Evolutionary conservation across 1,140 invertebrate species (phyloP).

Genomic region (Ips typographus): DNA sequence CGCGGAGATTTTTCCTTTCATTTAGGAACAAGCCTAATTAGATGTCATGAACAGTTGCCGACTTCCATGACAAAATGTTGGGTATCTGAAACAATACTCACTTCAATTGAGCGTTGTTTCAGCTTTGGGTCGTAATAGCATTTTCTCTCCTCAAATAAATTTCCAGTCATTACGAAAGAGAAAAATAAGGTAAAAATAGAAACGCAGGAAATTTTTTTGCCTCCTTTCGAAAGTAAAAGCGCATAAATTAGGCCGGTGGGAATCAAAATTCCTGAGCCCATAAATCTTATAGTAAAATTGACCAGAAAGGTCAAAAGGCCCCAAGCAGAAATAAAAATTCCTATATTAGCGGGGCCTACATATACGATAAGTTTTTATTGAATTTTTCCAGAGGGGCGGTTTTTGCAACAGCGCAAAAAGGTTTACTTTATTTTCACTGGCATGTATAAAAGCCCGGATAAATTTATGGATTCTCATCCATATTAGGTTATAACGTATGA

Average conservation of each 20-base stretch:
- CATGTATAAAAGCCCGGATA: neutral
- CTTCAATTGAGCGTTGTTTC: too few species aligned
- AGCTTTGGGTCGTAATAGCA: too few species aligned
- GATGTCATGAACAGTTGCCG: too few species aligned
- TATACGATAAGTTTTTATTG: conserved; percentile 5
- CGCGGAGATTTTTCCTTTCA: too few species aligned
- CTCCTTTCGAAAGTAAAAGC: conserved; percentile 6
- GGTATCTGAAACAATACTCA: too few species aligned
- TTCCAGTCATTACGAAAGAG: too few species aligned
- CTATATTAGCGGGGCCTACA: conserved; percentile 6
- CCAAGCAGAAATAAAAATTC: conserved; percentile 19
- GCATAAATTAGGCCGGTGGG: conserved; percentile 10
- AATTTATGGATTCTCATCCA: conserved; percentile 5
- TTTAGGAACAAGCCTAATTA: too few species aligned
- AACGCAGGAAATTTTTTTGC: neutral
- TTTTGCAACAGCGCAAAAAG: conserved; percentile 4
- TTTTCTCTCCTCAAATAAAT: too few species aligned
- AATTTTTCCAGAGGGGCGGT: neutral
- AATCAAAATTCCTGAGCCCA: conserved; percentile 18
- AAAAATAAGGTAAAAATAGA: neutral
- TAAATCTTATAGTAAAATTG: conserved; percentile 21
- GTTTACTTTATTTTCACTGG: conserved; percentile 3
- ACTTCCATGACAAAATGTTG: too few species aligned
- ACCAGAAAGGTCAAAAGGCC: conserved; percentile 18
- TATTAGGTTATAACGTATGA: neutral